Base-by-base conservation (phyloP, 2,797 vertebrate genomes). In the Pseudopleuronectes americanus region DNA sequence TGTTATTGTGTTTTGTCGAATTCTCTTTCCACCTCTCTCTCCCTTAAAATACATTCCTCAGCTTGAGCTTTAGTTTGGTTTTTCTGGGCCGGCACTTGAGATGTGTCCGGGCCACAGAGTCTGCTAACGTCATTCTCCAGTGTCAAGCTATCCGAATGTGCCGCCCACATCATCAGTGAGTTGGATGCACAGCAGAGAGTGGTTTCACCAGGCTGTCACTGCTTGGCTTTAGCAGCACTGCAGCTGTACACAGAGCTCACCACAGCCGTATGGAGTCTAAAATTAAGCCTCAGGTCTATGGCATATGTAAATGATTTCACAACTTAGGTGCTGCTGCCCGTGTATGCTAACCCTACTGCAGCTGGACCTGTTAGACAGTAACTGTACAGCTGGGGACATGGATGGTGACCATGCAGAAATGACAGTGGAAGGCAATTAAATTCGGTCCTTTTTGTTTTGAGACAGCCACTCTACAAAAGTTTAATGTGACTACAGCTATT, bases 111-210 rank as follows among this genome's bases (percentile, higher is more conserved):
- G 38, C 24, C 54, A 64, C 53, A 59, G 24, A 64, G 43, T 60
- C 58, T 63, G 56, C 43, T 33, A 19, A 67, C 69, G 48, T 59
- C 43, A 8, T 49, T 77, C 19, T 57, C 22, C 36, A 65, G 57
- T 74, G 69, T 51, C 21, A 41, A 57, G 52, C 24, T 63, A 64
- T 73, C 62, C 19, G 2, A 52, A 41, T 48, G 57, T 59, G 24
- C 68, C 68, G 45, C 49, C 79, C 73, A 77, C 61, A 70, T 69
- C 4, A 48, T 65, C 57, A 36, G 53, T 28, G 67, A 65, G 56
- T 56, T 65, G 61, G 58, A 17, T 19, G 49, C 48, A 68, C 63
- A 53, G 68, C 31, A 43, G 33, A 53, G 13, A 21, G 56, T 60
- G 57, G 33, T 62, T 28, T 63, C 56, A 4, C 9, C 4, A 19